phyloP scores from a whole-genome alignment of 2,113 vertebrate species.

The Odontesthes bonariensis region DNA sequence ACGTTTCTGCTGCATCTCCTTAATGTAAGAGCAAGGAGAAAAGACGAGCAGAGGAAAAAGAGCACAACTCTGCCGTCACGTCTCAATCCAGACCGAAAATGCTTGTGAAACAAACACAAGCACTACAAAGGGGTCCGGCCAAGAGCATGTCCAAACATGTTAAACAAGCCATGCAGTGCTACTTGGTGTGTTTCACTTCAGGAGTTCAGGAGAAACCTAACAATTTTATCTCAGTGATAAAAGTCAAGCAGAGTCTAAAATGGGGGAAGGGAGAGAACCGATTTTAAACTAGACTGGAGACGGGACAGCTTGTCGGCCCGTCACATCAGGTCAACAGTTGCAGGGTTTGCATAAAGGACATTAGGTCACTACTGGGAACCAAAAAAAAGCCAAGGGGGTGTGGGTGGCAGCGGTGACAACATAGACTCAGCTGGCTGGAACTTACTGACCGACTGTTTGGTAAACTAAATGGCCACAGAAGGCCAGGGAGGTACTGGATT shows the following conservation, averaged over 20 bases:
- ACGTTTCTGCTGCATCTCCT: slow-evolving; percentile 15
- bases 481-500: slow-evolving; percentile 10
- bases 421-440: slow-evolving; percentile 46
- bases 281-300: slow-evolving; percentile 27
- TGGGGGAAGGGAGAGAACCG: slow-evolving; percentile 5
- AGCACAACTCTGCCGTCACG: slow-evolving; percentile 27
- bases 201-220: slow-evolving; percentile 40
- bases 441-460: slow-evolving; percentile 22
- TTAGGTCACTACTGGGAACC: slow-evolving; percentile 63
- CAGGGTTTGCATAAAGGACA: slow-evolving; percentile 52
- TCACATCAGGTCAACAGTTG: slow-evolving; percentile 51
- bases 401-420: slow-evolving; percentile 53
- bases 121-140: slow-evolving; percentile 44
- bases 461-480: slow-evolving; percentile 9
- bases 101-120: slow-evolving; percentile 64
- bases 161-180: slow-evolving; percentile 45
- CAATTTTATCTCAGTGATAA: slow-evolving; percentile 66
- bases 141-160: slow-evolving; percentile 61
- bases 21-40: neutral
- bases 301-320: slow-evolving; percentile 5
- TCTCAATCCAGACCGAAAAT: slow-evolving; percentile 55
- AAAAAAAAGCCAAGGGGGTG: slow-evolving; percentile 6
- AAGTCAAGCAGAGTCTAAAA: slow-evolving; percentile 30
- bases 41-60: neutral
- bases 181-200: slow-evolving; percentile 42